Base-by-base conservation (phyloP, 2,113 vertebrate genomes). In the Lepus europaeus region DNA sequence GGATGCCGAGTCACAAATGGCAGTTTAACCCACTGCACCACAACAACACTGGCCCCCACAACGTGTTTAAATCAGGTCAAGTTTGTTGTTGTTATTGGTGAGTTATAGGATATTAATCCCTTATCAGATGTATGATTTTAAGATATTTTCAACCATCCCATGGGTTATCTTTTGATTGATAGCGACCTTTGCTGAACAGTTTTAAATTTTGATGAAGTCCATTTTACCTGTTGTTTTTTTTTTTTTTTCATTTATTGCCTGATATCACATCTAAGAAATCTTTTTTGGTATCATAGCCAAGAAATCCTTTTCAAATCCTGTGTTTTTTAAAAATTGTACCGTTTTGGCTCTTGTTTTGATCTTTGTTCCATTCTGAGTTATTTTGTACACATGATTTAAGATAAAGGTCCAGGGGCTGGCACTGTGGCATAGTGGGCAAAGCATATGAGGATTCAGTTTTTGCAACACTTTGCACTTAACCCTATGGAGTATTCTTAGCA, bases 11-110 rank as follows among this genome's bases (percentile, higher is more conserved):
- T 56, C 56, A 6, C 17, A 59, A 59, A 2, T 59, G 56, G 56
- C 5, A 59, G 56, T 14, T 59, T 16, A 59, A 59, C 56, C 56
- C 56, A 20, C 56, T 59, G 56, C 56, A 59, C 56, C 17, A 59
- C 56, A 59, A 59, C 56, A 59, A 11, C 56, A 59, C 56, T 59
- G 56, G 56, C 12, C 56, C 56, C 4, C 14, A 59, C 3, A 59
- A 59, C 19, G 5, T 59, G 19, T 59, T 59, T 59, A 78, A 92
- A 82, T 64, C 63, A 80, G 22, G 16, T 45, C 79, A 53, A 63
- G 59, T 86, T 90, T 29, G 22, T 81, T 89, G 13, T 84, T 91
- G 76, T 51, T 89, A 45, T 76, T 90, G 39, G 64, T 93, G 49
- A 69, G 2, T 66, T 86, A 6, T 70, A 91, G 53, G 19, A 51